Evolutionary conservation across 1,140 invertebrate species (phyloP), one percentile per base, ranked within the genome.

Genomic region (Zaprionus tsacasi): DNA sequence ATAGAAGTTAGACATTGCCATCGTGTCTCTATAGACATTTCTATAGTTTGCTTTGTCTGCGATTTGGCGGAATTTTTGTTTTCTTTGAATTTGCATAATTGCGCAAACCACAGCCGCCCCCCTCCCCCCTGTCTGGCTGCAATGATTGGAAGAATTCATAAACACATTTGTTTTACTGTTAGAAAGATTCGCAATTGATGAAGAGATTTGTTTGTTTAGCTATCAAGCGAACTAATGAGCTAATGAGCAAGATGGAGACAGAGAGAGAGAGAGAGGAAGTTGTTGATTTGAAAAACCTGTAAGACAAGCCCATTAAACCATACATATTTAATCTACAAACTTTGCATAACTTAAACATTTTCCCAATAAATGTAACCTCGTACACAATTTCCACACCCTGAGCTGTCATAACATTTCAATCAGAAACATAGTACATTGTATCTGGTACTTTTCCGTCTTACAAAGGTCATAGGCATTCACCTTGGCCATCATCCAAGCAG

Each of bases 401-500:
- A 40, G 1, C 50, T 54, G 50, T 25, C 13, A 25, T 3, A 13
- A 50, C 45, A 50, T 50, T 50, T 55, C 52, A 55, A 55, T 33
- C 52, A 55, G 7, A 45, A 45, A 8, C 43, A 54, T 13, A n/a
- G n/a, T n/a, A 13, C 27, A 12, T n/a, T 6, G 10, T 4, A n/a
- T 12, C 6, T 55, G n/a, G 38, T 60, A 60, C 17, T 67, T 68
- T 81, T 82, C 70, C 54, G 33, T 61, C 11, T 82, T 82, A 82
- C 80, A 82, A 82, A 82, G 80, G 81, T 82, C 80, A 83, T 21
- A 57, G 61, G 68, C 72, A 30, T 83, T 30, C 27, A 76, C 80
- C 80, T 82, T 82, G 80, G 57, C 80, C 79, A 72, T 82, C 80
- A 82, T 45, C 65, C 15, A 63, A 30, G 3, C 27, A 30, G 6